Base-by-base conservation (phyloP, 2,888 invertebrate species). In the Heliconius charithonia region DNA sequence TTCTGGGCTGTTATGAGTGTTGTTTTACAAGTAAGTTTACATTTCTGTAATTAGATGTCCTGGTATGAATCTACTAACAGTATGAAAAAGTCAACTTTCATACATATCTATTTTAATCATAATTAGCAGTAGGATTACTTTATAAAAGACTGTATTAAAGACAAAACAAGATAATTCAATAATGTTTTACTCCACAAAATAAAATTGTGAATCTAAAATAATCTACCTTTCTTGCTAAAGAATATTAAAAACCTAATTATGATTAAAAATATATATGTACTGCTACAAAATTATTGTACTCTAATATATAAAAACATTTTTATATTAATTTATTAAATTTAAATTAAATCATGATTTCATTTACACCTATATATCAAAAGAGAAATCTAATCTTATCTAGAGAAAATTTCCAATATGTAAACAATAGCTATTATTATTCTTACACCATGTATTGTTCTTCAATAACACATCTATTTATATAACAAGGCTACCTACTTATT, bases 1-100 rank as follows among this genome's bases (percentile, higher is more conserved):
- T 99, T 98, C 90, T 99, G 99, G 99, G 98, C 98, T 29, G 97
- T 99, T 16, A 99, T 99, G 98, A 99, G 99, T 89, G 97, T 98
- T 84, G 97, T 99, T 32, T 96, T 99, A 95, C 99, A 99, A 96
- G 98, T 98, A 85, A 69, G 73, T 29, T 29, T 19, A 32, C 59
- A 69, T 16, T n/a, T 37, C 13, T 25, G 16, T 32, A 37, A 37
- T 62, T n/a, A 59, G n/a, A 51, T 19, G 6, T 51, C 51, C 51
- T 7, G 7, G 19, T 6, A 19, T 51, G 6, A 19, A 19, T 51
- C 51, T 19, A 22, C 7, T 51, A 22, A 51, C 51, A 51, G 51
- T 51, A 51, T 51, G 51, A 51, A 51, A 22, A 51, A 51, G 19
- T 51, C 19, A 51, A 51, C 19, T 51, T 51, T 7, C 19, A 22